These are phyloP conservation scores for Thereva nobilitata DNA, from an alignment of 2,888 invertebrate species.

Conservation along the genomic window DNA sequence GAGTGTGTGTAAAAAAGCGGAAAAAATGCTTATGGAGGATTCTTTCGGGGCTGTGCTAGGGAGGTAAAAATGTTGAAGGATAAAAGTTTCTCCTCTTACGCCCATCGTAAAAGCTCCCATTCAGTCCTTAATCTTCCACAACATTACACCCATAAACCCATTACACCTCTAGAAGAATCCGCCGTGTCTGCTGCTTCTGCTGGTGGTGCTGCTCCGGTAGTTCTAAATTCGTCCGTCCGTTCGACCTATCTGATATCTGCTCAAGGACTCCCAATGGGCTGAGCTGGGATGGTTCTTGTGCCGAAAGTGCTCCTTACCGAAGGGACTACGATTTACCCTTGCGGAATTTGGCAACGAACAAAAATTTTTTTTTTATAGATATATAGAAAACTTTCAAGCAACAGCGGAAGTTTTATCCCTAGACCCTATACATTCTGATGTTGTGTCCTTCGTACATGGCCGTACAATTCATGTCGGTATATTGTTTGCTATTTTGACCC, in stretches of 20 bases:
- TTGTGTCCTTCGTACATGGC: neutral
- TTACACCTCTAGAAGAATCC: conserved; percentile 30
- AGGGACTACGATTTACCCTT: no score
- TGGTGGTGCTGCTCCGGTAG: conserved; percentile 2
- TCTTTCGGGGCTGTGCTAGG: neutral
- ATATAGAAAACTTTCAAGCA: no score
- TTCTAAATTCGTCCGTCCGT: neutral
- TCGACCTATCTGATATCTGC: no score
- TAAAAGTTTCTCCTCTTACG: conserved; percentile 1
- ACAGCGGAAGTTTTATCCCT: no score
- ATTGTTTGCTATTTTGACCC: conserved; percentile 14
- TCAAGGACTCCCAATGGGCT: no score
- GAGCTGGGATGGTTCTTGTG: no score
- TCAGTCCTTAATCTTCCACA: conserved; percentile 33
- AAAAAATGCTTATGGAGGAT: conserved; percentile 8
- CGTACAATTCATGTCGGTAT: conserved; percentile 9
- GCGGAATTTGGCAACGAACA: no score
- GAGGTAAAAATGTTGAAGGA: neutral
- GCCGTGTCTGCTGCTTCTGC: conserved; percentile 3
- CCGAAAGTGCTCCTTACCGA: no score
- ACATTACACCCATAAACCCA: conserved; percentile 31
- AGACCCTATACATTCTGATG: no score
- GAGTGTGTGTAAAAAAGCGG: neutral
- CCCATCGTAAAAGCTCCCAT: conserved; percentile 24
- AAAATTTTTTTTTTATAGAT: no score